These are phyloP conservation scores for Drosophila demipolita DNA, from an alignment of 2,888 invertebrate species.

Conservation along the genomic window DNA sequence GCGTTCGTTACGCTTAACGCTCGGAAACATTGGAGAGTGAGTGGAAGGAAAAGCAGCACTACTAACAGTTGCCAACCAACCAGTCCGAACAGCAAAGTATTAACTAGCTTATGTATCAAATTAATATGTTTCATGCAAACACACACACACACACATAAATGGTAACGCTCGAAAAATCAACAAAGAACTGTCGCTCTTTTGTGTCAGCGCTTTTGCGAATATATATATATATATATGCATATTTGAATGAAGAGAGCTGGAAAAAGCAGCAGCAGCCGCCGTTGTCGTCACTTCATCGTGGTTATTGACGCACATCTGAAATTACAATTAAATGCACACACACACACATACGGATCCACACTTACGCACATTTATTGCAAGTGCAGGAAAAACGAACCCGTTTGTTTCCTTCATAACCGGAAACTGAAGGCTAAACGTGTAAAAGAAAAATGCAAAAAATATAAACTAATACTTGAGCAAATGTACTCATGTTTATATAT, in stretches of 20 bases:
- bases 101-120: slow-evolving; percentile 48
- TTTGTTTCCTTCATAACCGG: slow-evolving; percentile 79
- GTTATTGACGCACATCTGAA: slow-evolving; percentile 73
- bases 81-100: slow-evolving; percentile 21
- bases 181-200: slow-evolving; percentile 54
- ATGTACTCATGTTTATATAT: slow-evolving; percentile 15
- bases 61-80: slow-evolving; percentile 39
- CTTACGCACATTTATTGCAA: slow-evolving; percentile 51
- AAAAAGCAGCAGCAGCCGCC: slow-evolving; percentile 20
- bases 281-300: slow-evolving; percentile 29
- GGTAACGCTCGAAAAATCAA: slow-evolving; percentile 51
- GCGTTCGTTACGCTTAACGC: slow-evolving; percentile 73
- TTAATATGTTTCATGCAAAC: slow-evolving; percentile 40
- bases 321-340: slow-evolving; percentile 65
- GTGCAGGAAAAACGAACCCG: slow-evolving; percentile 73
- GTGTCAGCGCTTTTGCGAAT: slow-evolving; percentile 22
- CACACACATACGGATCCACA: slow-evolving; percentile 22
- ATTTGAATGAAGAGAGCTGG: slow-evolving; percentile 6
- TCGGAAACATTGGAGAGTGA: slow-evolving; percentile 34
- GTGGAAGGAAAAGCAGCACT: slow-evolving; percentile 23
- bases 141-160: slow-evolving; percentile 9
- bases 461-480: slow-evolving; percentile 36
- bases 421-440: slow-evolving; percentile 79
- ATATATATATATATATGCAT: not conserved
- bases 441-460: slow-evolving; percentile 63